A percentile compares a stretch with the other conserved stretches of the same genome.
Evolutionary conservation across 2,888 invertebrate genomes (phyloP).

Genomic region (Ochlodes sylvanus): DNA sequence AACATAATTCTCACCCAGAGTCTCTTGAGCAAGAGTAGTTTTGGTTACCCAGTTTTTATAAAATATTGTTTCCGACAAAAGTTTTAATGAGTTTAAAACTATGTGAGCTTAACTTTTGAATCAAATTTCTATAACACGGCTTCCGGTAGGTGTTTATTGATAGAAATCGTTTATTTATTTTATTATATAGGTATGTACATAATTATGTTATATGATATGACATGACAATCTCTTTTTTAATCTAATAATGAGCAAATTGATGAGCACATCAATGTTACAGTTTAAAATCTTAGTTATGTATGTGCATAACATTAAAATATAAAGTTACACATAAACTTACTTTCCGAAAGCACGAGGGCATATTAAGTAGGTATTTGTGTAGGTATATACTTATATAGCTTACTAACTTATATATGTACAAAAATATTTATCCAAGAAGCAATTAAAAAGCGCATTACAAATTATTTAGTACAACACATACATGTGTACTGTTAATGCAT

Average conservation of each 20-base stretch:
- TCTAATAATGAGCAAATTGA: too few relatives aligned
- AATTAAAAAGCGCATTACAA: not conserved
- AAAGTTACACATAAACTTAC: too few relatives aligned
- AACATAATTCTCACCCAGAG: conserved; percentile 17
- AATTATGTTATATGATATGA: too few relatives aligned
- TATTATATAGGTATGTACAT: too few relatives aligned
- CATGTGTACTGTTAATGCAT: conserved; percentile 5
- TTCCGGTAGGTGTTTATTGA: too few relatives aligned
- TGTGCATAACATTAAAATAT: not conserved
- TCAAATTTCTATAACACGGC: too few relatives aligned
- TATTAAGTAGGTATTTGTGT: not conserved
- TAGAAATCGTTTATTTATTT: too few relatives aligned
- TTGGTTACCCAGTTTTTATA: conserved; percentile 2
- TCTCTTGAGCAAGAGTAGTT: not conserved
- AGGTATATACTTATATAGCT: not conserved
- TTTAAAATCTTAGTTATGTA: not conserved
- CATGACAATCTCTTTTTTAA: too few relatives aligned
- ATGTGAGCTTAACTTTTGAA: too few relatives aligned
- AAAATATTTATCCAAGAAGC: conserved; percentile 2
- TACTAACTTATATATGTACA: not conserved
- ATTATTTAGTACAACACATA: not conserved
- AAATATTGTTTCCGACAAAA: not conserved
- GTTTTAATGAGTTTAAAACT: too few relatives aligned
- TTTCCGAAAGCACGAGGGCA: too few relatives aligned
- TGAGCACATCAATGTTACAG: not conserved